Conservation (phyloP, 2,797 vertebrate genomes). For the Euphonia xanthogaster region DNA sequence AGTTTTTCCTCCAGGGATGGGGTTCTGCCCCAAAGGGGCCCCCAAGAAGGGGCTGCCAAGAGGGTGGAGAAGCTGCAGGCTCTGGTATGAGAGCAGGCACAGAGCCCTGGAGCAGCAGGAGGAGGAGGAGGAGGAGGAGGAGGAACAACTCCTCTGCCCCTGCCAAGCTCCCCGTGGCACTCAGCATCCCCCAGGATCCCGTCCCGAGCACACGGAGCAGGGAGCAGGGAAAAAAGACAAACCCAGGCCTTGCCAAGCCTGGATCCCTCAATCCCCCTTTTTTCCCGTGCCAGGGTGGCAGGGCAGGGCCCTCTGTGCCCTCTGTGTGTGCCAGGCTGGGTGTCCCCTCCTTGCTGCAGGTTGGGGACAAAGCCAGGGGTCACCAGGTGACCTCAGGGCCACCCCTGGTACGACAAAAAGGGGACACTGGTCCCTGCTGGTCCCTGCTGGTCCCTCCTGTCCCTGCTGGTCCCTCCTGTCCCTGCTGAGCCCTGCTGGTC, state of each 20-base stretch:
- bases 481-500: no score
- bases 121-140: not conserved
- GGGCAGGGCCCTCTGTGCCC: not conserved
- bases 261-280: not conserved
- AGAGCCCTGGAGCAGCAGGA: constrained; percentile 15
- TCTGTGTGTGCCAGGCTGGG: not conserved
- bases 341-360: not conserved
- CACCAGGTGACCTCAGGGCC: not conserved
- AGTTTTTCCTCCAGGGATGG: rapidly evolving
- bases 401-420: rapidly evolving
- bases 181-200: not conserved
- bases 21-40: not conserved
- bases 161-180: constrained; percentile 39
- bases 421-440: not conserved
- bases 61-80: not conserved
- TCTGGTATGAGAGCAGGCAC: constrained; percentile 52
- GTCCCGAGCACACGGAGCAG: not conserved
- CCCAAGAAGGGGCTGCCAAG: not conserved
- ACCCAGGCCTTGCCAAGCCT: not conserved
- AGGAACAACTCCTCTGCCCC: constrained; percentile 18
- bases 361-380: not conserved
- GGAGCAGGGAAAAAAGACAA: not conserved
- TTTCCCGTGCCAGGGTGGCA: constrained; percentile 17
- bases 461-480: no score
- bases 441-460: not conserved